Evolutionary conservation across 2,888 invertebrate genomes (phyloP).

Genomic region (Hirtodrosophila histrioides): DNA sequence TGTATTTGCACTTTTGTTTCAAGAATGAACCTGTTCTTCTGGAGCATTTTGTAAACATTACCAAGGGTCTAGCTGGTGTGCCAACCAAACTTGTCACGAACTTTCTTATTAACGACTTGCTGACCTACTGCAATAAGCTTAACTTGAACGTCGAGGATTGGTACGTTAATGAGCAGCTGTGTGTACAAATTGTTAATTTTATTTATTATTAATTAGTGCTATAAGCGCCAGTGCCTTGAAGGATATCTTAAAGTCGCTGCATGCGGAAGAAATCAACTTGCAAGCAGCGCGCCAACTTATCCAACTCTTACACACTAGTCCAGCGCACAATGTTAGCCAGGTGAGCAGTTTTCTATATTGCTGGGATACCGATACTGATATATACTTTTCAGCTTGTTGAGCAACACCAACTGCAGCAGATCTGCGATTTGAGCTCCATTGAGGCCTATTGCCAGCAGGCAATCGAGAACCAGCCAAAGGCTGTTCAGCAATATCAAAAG

Average conservation of each 20-base stretch:
- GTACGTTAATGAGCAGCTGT: conserved; percentile 81
- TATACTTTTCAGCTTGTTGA: conserved; percentile 85
- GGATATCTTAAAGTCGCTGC: conserved; percentile 87
- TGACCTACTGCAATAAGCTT: conserved; percentile 88
- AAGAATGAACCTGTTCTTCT: conserved; percentile 86
- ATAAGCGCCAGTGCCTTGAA: conserved; percentile 86
- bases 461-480: conserved; percentile 87
- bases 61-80: conserved; percentile 84
- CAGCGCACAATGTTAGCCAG: conserved; percentile 82
- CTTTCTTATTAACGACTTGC: conserved; percentile 89
- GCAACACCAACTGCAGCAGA: conserved; percentile 88
- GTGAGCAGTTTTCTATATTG: conserved; percentile 52
- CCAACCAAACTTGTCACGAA: conserved; percentile 88
- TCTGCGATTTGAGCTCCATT: conserved; percentile 87
- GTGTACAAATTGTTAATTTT: neutral
- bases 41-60: conserved; percentile 86
- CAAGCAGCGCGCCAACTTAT: conserved; percentile 86
- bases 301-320: conserved; percentile 84
- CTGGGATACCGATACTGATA: too few species aligned
- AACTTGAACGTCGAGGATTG: conserved; percentile 87
- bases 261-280: conserved; percentile 87
- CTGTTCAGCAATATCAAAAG: conserved; percentile 87
- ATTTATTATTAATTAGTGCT: conserved; percentile 24
- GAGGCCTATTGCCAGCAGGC: conserved; percentile 87
- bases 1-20: neutral